Conservation (phyloP, 2,888 invertebrate genomes). For the Euplexia lucipara region DNA sequence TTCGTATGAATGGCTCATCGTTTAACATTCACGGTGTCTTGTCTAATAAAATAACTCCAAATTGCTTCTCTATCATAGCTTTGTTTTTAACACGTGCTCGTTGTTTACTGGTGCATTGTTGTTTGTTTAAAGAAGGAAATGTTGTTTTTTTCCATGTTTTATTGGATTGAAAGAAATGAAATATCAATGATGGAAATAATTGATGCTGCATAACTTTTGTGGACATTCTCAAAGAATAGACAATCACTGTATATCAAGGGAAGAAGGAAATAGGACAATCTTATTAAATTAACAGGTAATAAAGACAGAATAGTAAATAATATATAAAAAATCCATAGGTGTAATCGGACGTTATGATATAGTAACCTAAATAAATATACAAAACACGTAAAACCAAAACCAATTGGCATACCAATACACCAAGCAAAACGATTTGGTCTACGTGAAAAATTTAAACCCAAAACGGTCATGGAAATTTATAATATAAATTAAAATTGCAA, state of each 20-base stretch:
- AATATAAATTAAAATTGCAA: conserved; percentile 53
- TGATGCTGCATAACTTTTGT: too few relatives aligned
- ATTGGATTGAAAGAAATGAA: too few relatives aligned
- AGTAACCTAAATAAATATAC: conserved; percentile 1
- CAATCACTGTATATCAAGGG: too few relatives aligned
- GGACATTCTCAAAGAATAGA: too few relatives aligned
- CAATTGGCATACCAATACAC: conserved; percentile 21
- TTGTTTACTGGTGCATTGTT: conserved; percentile 27
- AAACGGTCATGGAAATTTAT: conserved; percentile 61
- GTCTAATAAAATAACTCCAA: conserved; percentile 46
- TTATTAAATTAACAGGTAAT: not conserved
- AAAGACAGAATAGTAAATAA: not conserved
- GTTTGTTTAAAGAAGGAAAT: conserved; percentile 13
- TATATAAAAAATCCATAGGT: not conserved
- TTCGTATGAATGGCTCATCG: conserved; percentile 67
- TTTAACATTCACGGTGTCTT: conserved; percentile 53
- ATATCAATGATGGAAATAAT: too few relatives aligned
- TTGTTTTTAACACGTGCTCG: conserved; percentile 37
- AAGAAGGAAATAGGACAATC: too few relatives aligned
- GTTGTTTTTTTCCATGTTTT: not conserved
- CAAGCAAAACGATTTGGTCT: conserved; percentile 38
- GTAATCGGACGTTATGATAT: not conserved
- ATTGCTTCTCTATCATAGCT: conserved; percentile 33
- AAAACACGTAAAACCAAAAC: not conserved
- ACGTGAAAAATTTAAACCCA: conserved; percentile 52